Conservation (phyloP, 2,888 invertebrate genomes). For the Anticlea derivata region DNA sequence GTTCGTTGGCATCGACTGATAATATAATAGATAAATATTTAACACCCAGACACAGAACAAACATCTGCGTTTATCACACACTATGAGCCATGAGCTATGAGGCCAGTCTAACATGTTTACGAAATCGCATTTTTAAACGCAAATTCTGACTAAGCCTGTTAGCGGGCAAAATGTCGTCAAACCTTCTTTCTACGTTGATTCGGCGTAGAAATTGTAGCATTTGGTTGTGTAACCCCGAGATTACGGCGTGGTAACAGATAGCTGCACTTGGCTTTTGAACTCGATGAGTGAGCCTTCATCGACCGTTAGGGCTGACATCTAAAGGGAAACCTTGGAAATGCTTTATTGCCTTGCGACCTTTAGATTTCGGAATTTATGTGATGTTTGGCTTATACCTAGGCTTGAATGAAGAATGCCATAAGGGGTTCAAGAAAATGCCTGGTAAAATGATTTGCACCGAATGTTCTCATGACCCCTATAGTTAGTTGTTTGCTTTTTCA, state of each 20-base stretch:
- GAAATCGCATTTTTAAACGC: too few species aligned
- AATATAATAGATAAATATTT: too few species aligned
- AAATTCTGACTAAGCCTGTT: too few species aligned
- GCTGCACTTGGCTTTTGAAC: constrained; percentile 76
- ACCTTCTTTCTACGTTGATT: constrained; percentile 18
- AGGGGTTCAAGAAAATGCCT: too few species aligned
- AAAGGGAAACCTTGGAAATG: constrained; percentile 19
- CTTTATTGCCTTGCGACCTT: constrained; percentile 15
- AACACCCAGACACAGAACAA: too few species aligned
- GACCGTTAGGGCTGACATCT: constrained; percentile 38
- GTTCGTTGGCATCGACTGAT: too few species aligned
- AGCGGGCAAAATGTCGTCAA: background rate
- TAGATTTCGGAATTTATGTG: background rate
- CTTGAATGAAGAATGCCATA: background rate
- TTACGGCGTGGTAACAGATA: constrained; percentile 62
- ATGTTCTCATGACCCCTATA: too few species aligned
- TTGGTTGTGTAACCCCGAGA: constrained; percentile 55
- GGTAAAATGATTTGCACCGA: too few species aligned
- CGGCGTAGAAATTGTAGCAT: constrained; percentile 51
- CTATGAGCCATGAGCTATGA: too few species aligned
- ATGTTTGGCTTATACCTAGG: background rate
- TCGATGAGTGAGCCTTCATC: constrained; percentile 79
- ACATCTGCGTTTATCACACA: too few species aligned
- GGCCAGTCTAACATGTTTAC: too few species aligned
- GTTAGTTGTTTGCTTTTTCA: too few species aligned